These are phyloP conservation scores for Argya squamiceps DNA, from an alignment of 2,797 vertebrate genomes.

Conservation along the genomic window DNA sequence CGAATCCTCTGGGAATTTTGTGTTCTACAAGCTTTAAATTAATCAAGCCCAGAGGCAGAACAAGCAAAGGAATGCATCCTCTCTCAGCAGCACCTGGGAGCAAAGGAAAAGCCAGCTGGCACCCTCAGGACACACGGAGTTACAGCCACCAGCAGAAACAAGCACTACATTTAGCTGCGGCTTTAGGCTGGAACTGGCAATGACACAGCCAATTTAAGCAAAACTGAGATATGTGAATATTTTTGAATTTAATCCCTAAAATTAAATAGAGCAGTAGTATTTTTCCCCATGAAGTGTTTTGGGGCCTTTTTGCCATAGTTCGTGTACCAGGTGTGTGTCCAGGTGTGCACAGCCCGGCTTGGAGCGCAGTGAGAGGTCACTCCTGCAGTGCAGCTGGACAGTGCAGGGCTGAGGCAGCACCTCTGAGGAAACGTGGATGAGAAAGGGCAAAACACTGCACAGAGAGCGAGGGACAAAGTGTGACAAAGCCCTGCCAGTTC, in stretches of 20 bases:
- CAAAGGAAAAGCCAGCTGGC: not conserved
- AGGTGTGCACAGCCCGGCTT: accelerated
- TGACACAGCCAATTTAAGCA: not conserved
- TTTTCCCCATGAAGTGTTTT: not conserved
- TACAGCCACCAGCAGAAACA: not conserved
- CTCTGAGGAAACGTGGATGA: accelerated
- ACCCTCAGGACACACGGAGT: not conserved
- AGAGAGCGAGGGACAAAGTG: accelerated
- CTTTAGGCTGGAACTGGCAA: not conserved
- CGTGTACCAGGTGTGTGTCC: accelerated
- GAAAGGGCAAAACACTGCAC: not conserved
- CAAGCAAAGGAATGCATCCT: not conserved
- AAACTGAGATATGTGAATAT: not conserved
- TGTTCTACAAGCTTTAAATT: not conserved
- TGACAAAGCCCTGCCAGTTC: accelerated
- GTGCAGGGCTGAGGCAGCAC: not conserved
- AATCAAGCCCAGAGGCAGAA: not conserved
- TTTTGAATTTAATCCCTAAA: not conserved
- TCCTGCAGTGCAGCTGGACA: accelerated
- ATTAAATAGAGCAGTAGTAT: not conserved
- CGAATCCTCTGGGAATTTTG: not conserved
- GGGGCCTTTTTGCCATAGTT: no score
- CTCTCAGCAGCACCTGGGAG: not conserved
- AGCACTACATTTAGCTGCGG: not conserved
- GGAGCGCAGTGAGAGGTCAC: accelerated